Evolutionary conservation across 2,888 invertebrate species (phyloP), one percentile per base, ranked within the genome.

Genomic region (Melanargia galathea): DNA sequence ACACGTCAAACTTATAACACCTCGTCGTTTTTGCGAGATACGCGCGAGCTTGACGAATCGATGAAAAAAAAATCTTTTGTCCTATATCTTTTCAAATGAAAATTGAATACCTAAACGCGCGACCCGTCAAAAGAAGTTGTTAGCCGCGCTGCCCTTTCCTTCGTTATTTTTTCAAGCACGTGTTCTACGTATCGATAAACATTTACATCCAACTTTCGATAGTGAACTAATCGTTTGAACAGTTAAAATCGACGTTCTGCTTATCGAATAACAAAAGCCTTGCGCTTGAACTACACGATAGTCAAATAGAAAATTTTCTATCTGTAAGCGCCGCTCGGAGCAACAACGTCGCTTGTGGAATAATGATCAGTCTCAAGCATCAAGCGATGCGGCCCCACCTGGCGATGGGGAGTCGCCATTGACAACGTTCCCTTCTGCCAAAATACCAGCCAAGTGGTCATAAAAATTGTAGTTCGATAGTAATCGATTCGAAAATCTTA

Each of bases 251-350:
- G 66, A 70, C 65, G 73, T 73, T 75, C 73, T 73, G 72, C 69
- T 65, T 71, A 71, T 71, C 71, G 68, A 74, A 76, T 78, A 75
- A 73, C 75, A 75, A 76, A 52, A 74, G 63, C 73, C 71, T 68
- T 75, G 76, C 75, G 73, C 62, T 65, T 67, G 66, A 68, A 74
- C 72, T 72, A 68, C 68, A 69, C 67, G 67, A 68, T 67, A 69
- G 68, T 64, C 64, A 69, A 75, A 81, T 83, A 83, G 83, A 83
- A 78, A 52, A 86, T 81, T 77, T 75, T 71, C 79, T 76, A 86
- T 89, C 83, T 78, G 84, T 84, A 86, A 74, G 79, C 87, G 78
- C 74, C 75, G 73, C 73, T 75, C 79, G 72, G 65, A 73, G 73
- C 72, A 62, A 65, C 72, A 62, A 65, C 67, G 64, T 65, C 70